Percentiles rank a stretch among this genome's conserved stretches.
These are phyloP conservation scores for Cepaea nemoralis DNA, from an alignment of 1,140 invertebrate genomes.

Conservation along the genomic window DNA sequence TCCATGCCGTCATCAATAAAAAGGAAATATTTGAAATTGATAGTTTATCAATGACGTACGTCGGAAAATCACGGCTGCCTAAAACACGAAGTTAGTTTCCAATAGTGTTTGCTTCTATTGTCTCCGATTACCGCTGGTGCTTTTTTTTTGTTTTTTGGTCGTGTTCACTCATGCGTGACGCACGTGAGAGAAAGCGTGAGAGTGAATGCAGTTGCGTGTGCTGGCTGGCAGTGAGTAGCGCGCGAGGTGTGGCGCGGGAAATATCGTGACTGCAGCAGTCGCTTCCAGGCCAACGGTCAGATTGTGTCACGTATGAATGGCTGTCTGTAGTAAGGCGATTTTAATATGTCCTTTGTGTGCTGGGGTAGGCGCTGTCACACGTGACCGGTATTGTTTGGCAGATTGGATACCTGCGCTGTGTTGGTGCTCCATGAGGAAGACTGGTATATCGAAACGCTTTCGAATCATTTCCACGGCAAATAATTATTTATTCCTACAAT, in stretches of 20 bases:
- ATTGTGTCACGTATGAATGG: background rate
- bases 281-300: background rate
- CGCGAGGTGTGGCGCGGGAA: background rate
- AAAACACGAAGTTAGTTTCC: too few relatives aligned
- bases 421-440: too few relatives aligned
- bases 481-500: background rate
- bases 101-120: background rate
- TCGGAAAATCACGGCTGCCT: background rate
- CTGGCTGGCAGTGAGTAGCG: background rate
- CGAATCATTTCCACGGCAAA: background rate
- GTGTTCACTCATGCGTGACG: background rate
- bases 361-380: background rate
- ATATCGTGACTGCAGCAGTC: background rate
- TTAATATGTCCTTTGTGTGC: background rate
- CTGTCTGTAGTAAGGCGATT: slow-evolving; percentile 2
- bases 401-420: too few relatives aligned
- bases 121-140: background rate
- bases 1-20: background rate
- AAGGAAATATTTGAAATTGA: slow-evolving; percentile 9
- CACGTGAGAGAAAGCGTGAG: slow-evolving; percentile 18
- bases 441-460: too few relatives aligned
- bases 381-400: background rate
- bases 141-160: background rate
- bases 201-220: background rate
- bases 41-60: background rate